Percentiles rank a stretch among this genome's conserved stretches.
Evolutionary conservation across 2,888 invertebrate species (phyloP).

Genomic region (Serrognathus titanus): DNA sequence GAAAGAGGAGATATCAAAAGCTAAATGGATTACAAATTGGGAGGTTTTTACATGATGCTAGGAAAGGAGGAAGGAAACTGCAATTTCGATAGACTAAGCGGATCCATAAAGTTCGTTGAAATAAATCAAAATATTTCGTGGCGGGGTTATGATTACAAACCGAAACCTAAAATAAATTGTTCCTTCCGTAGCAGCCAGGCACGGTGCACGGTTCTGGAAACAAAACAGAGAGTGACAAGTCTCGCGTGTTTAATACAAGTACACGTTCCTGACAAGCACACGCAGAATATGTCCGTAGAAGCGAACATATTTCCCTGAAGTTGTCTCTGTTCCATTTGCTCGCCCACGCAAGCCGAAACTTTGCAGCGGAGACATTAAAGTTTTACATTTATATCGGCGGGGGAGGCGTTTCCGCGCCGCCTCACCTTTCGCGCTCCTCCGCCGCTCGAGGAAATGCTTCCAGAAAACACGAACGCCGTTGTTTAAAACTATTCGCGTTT

Average conservation of each 20-base stretch:
- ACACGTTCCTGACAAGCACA: not conserved
- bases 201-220: too few relatives aligned
- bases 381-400: conserved; percentile 1
- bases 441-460: too few relatives aligned
- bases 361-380: not conserved
- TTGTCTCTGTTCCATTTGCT: not conserved
- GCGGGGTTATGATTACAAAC: too few relatives aligned
- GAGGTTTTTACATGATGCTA: too few relatives aligned
- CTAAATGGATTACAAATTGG: too few relatives aligned
- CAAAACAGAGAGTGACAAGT: not conserved
- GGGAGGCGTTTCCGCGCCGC: not conserved
- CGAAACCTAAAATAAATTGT: too few relatives aligned
- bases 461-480: not conserved
- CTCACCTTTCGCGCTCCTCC: not conserved
- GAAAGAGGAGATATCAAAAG: too few relatives aligned
- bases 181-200: too few relatives aligned
- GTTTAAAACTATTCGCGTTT: not conserved
- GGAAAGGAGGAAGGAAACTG: too few relatives aligned
- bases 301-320: not conserved
- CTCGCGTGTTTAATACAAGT: not conserved
- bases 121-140: too few relatives aligned
- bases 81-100: too few relatives aligned
- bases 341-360: conserved; percentile 1
- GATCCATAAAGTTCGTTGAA: too few relatives aligned
- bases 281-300: not conserved